Conservation (phyloP, 2,113 vertebrate genomes). For the Sebastes fasciatus region DNA sequence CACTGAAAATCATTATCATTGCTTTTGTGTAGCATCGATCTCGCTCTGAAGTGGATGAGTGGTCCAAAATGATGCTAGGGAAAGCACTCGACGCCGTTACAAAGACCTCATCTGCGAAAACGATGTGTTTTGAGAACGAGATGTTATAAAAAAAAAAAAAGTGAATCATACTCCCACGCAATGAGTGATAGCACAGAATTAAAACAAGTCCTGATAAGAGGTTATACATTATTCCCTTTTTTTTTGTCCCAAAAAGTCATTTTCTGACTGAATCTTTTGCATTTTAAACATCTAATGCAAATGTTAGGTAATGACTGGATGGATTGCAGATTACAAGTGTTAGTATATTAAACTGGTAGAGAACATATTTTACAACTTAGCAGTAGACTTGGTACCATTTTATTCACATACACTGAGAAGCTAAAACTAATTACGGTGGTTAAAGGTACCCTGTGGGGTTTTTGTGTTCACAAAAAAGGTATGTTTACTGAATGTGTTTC, state of each 20-base stretch:
- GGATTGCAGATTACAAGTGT: neutral
- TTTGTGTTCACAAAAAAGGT: no score
- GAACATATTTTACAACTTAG: no score
- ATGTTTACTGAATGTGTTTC: no score
- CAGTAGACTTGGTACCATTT: no score
- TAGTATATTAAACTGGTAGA: no score
- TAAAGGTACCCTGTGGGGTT: no score
- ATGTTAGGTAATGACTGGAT: slow-evolving; percentile 21
- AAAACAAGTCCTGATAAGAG: slow-evolving; percentile 59
- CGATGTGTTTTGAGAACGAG: slow-evolving; percentile 48
- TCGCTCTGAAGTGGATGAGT: slow-evolving; percentile 59
- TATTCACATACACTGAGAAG: no score
- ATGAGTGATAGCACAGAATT: slow-evolving; percentile 49
- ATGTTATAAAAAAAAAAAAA: slow-evolving; percentile 32
- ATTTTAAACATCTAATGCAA: slow-evolving; percentile 22
- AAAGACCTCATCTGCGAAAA: slow-evolving; percentile 46
- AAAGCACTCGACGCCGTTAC: slow-evolving; percentile 32
- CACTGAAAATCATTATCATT: slow-evolving; percentile 57
- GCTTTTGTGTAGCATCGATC: slow-evolving; percentile 50
- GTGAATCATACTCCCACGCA: slow-evolving; percentile 48
- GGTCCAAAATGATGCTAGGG: slow-evolving; percentile 50
- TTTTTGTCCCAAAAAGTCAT: slow-evolving; percentile 12
- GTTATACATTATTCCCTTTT: slow-evolving; percentile 1
- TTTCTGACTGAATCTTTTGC: slow-evolving; percentile 41
- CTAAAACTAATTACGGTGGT: no score